Conservation (phyloP, 2,113 vertebrate species). For the Pterophyllum scalare region DNA sequence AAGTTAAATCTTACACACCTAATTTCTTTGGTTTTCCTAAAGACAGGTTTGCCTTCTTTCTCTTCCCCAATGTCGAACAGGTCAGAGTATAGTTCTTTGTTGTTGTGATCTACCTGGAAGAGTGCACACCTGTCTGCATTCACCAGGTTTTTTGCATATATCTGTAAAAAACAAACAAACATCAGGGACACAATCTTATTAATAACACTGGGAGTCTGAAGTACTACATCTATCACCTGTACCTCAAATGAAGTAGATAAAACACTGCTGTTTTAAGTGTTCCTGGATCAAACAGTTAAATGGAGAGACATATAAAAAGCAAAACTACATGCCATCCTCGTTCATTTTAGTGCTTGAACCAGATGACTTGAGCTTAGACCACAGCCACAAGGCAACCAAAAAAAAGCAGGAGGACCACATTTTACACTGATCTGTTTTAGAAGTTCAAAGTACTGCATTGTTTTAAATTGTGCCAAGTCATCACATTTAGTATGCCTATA, state of each 20-base stretch:
- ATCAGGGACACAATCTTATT: constrained; percentile 32
- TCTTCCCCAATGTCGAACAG: constrained; percentile 98
- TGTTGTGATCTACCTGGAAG: constrained; percentile 99
- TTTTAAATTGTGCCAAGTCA: background rate
- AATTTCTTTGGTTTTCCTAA: constrained; percentile 99
- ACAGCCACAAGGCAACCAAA: constrained; percentile 46
- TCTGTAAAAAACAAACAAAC: constrained; percentile 82
- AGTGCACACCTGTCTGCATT: constrained; percentile 98
- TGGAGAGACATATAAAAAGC: constrained; percentile 17
- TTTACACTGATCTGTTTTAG: constrained; percentile 22
- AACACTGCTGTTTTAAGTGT: background rate
- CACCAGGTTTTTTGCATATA: constrained; percentile 99
- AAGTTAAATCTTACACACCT: constrained; percentile 79
- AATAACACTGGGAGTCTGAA: background rate
- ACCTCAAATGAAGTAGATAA: background rate
- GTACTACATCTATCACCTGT: background rate
- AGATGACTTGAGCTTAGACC: constrained; percentile 50
- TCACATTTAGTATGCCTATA: background rate
- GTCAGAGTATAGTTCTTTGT: constrained; percentile 97
- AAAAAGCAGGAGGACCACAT: constrained; percentile 24
- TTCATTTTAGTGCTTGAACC: constrained; percentile 28
- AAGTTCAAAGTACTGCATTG: background rate
- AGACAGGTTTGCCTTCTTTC: constrained; percentile 95
- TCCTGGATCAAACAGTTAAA: constrained; percentile 26
- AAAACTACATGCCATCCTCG: constrained; percentile 38